phyloP scores from a whole-genome alignment of 1,140 invertebrate genomes.

The Sycobia sp. region DNA sequence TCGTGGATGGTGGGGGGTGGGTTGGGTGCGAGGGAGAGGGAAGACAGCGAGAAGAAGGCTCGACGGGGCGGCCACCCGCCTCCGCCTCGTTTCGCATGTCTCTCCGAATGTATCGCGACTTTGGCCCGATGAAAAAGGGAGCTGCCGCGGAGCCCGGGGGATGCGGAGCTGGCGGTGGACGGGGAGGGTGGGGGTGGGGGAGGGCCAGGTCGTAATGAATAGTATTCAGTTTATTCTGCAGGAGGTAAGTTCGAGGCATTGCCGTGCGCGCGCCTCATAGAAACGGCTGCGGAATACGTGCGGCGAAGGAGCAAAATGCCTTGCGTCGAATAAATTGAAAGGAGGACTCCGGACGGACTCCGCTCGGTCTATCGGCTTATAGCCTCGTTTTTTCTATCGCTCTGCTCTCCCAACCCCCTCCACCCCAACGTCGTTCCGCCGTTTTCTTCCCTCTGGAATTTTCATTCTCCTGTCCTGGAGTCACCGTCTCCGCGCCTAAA shows the following conservation, averaged over 20 bases:
- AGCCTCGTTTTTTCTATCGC: background rate
- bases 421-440: background rate
- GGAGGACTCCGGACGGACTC: conserved; percentile 37
- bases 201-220: conserved; percentile 50
- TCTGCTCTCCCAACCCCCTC: background rate
- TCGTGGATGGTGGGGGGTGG: no score
- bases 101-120: no score
- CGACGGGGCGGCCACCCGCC: no score
- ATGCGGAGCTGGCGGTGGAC: background rate
- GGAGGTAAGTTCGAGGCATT: conserved; percentile 45
- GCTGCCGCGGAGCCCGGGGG: background rate
- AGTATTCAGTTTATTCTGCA: conserved; percentile 54
- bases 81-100: no score
- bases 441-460: no score
- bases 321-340: conserved; percentile 39
- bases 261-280: conserved; percentile 14
- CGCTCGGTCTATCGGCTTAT: conserved; percentile 1
- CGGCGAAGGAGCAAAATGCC: conserved; percentile 11
- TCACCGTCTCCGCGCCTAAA: no score
- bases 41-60: no score
- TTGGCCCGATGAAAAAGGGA: no score
- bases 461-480: no score
- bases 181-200: conserved; percentile 3
- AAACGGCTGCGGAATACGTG: background rate
- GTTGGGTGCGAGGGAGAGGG: no score